Evolutionary conservation across 2,888 invertebrate genomes (phyloP), one percentile per base, ranked within the genome.

Genomic region (Eupithecia dodoneata): DNA sequence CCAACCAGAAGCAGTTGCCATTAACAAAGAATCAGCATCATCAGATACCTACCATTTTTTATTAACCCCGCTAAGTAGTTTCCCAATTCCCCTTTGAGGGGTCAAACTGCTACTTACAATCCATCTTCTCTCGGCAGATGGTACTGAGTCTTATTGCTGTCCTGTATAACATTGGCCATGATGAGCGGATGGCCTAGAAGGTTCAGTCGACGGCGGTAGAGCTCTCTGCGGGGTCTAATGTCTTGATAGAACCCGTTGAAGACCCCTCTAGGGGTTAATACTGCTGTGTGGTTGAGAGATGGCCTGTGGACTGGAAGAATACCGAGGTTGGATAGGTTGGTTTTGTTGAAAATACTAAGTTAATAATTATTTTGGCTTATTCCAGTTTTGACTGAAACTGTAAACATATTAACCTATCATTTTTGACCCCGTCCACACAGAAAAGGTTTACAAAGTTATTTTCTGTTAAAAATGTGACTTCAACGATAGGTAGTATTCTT

Each of bases 81-180:
- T 47, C 47, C 2, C 12, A 47, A 6, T 47, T 10, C 2, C 10
- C 47, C 12, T 45, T 45, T 45, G 45, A 45, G 45, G 6, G 45
- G 45, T 45, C 4, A 13, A 49, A 13, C 49, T 7, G 13, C 0
- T 12, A 78, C 92, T 91, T 79, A 93, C 94, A 89, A 71, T 77
- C 90, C 83, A 77, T 92, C 89, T 74, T 94, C 92, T 65, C 83
- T 84, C 0, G 88, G 85, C 44, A 94, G 76, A 81, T 93, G 92
- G 30, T 89, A 86, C 44, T 78, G 80, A 0, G 92, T 88, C 0
- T 84, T 83, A 77, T 94, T 94, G 73, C 90, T 93, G 72, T 94
- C 92, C 74, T 91, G 91, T 59, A 94, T 89, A 0, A 91, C 92
- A 63, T 91, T 91, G n/a, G 91, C 85, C 89, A 93, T 92, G 0